Percentiles rank a stretch among this genome's conserved stretches.
Evolutionary conservation across 2,797 vertebrate genomes (phyloP).

Genomic region (Mus caroli): DNA sequence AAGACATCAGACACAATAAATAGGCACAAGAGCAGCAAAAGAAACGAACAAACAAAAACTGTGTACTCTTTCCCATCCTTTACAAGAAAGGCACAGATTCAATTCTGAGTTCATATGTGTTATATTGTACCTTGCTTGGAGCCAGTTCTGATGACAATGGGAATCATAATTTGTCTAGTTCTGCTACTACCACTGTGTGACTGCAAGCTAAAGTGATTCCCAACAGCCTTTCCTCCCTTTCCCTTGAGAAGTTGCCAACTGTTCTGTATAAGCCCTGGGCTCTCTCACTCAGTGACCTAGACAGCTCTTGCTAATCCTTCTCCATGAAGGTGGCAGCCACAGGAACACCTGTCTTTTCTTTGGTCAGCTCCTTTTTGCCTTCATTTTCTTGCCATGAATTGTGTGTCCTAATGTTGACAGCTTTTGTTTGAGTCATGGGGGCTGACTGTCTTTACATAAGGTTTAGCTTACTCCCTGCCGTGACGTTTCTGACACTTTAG

Average conservation of each 20-base stretch:
- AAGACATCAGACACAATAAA: not conserved
- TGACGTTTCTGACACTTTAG: slow-evolving; percentile 25
- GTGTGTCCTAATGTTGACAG: not conserved
- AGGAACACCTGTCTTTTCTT: not conserved
- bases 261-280: not conserved
- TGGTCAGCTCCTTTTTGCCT: not conserved
- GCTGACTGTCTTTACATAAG: not conserved
- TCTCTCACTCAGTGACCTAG: not conserved
- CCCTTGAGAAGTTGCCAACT: not conserved
- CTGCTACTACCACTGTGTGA: not conserved
- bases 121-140: not conserved
- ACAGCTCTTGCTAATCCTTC: not conserved
- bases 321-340: not conserved
- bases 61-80: not conserved
- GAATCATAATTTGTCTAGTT: slow-evolving; percentile 22
- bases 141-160: not conserved
- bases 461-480: not conserved
- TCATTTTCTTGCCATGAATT: not conserved
- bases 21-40: not conserved
- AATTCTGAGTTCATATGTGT: not conserved
- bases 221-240: not conserved
- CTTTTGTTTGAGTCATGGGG: not conserved
- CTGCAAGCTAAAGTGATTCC: not conserved
- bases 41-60: not conserved
- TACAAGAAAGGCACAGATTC: not conserved